Evolutionary conservation across 2,797 vertebrate genomes (phyloP).

Genomic region (Myiotriccus ornatus): DNA sequence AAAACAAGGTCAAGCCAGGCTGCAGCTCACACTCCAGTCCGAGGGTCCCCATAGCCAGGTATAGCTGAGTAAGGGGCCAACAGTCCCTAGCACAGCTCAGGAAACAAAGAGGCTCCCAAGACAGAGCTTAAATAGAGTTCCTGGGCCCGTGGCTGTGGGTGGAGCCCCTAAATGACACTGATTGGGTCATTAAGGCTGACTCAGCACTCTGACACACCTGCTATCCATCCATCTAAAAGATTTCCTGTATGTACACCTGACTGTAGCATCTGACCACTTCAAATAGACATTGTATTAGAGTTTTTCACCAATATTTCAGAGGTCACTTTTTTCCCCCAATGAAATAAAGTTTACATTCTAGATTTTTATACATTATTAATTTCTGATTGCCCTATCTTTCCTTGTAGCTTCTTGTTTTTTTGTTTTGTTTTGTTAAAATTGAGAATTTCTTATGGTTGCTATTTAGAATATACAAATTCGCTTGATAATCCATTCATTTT

Average conservation of each 20-base stretch:
- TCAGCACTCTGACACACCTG: background rate
- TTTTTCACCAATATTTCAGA: background rate
- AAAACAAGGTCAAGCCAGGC: background rate
- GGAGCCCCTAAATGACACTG: background rate
- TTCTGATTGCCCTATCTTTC: background rate
- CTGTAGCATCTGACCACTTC: background rate
- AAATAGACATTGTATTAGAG: background rate
- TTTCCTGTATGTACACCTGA: background rate
- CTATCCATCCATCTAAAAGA: background rate
- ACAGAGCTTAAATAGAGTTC: background rate
- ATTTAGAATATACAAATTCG: background rate
- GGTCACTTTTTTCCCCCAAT: accelerated
- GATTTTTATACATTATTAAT: background rate
- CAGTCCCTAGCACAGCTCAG: accelerated
- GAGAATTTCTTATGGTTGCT: background rate
- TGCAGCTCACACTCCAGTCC: too few species aligned
- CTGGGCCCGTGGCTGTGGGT: accelerated
- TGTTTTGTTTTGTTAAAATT: background rate
- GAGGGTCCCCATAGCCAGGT: background rate
- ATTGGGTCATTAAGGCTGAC: background rate
- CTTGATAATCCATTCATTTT: background rate
- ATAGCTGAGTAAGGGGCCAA: accelerated
- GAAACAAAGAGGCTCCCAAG: accelerated
- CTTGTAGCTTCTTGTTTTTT: background rate
- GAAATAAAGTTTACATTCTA: background rate